phyloP scores from a whole-genome alignment of 2,797 vertebrate genomes.

The Denticeps clupeoides region DNA sequence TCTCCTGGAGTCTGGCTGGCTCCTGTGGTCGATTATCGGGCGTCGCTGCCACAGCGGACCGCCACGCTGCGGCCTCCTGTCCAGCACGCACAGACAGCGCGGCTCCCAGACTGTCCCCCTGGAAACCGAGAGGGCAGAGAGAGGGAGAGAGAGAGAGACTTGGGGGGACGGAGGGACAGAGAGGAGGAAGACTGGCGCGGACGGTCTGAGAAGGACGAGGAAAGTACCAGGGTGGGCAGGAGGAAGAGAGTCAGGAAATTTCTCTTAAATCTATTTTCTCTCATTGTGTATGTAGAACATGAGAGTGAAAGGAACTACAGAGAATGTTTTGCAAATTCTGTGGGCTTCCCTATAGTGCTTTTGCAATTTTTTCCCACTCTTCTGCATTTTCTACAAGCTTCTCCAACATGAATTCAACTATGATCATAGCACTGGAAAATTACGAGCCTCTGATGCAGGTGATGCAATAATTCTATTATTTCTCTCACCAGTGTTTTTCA shows the following conservation, averaged over 20 bases:
- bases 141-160: slow-evolving; percentile 16
- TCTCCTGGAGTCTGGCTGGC: slow-evolving; percentile 24
- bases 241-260: no score
- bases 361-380: slow-evolving; percentile 5
- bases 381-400: no score
- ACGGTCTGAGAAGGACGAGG: neutral
- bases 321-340: neutral
- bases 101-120: slow-evolving; percentile 10
- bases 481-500: no score
- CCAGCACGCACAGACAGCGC: slow-evolving; percentile 28
- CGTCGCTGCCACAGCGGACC: slow-evolving; percentile 32
- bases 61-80: slow-evolving; percentile 29
- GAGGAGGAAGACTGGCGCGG: neutral
- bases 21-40: slow-evolving; percentile 32
- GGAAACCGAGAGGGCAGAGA: neutral
- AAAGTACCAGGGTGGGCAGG: neutral
- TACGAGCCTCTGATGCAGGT: no score
- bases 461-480: no score
- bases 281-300: no score
- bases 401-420: no score
- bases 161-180: slow-evolving; percentile 3
- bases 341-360: slow-evolving; percentile 1
- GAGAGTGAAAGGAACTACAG: neutral
- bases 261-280: no score
- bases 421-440: no score